These are phyloP conservation scores for Cantharis flavilabris DNA, from an alignment of 2,888 invertebrate genomes.

Conservation along the genomic window DNA sequence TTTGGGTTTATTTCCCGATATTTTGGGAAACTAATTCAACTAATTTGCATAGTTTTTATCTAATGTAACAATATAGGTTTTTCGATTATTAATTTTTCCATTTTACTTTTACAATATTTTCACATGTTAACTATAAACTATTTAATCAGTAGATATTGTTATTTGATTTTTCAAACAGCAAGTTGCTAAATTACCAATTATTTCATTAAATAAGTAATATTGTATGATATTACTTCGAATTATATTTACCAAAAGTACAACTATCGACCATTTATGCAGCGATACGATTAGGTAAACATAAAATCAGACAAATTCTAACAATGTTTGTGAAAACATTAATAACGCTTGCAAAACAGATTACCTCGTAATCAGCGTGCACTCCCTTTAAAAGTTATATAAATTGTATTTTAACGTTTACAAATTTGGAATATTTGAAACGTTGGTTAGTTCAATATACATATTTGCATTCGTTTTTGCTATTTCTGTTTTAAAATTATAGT, in stretches of 20 bases:
- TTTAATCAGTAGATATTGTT: too few relatives aligned
- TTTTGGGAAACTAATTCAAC: too few relatives aligned
- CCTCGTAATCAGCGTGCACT: conserved; percentile 3
- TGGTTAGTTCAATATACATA: not conserved
- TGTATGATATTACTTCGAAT: not conserved
- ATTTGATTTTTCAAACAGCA: too few relatives aligned
- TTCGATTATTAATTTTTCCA: too few relatives aligned
- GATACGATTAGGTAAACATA: conserved; percentile 28
- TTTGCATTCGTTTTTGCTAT: not conserved
- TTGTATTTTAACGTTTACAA: not conserved
- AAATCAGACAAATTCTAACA: conserved; percentile 19
- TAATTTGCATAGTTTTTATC: too few relatives aligned
- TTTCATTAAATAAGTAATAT: too few relatives aligned
- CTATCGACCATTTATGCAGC: conserved; percentile 32
- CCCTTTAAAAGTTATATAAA: not conserved
- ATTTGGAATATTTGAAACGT: not conserved
- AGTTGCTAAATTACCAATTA: too few relatives aligned
- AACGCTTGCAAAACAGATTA: conserved; percentile 32
- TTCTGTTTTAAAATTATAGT: not conserved
- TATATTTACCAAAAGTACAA: conserved; percentile 26
- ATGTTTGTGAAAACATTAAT: conserved; percentile 34
- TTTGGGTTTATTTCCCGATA: too few relatives aligned
- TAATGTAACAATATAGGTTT: too few relatives aligned
- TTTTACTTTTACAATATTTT: too few relatives aligned
- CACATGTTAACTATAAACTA: too few relatives aligned